phyloP scores from a whole-genome alignment of 2,888 invertebrate genomes.

The Lysandra coridon region DNA sequence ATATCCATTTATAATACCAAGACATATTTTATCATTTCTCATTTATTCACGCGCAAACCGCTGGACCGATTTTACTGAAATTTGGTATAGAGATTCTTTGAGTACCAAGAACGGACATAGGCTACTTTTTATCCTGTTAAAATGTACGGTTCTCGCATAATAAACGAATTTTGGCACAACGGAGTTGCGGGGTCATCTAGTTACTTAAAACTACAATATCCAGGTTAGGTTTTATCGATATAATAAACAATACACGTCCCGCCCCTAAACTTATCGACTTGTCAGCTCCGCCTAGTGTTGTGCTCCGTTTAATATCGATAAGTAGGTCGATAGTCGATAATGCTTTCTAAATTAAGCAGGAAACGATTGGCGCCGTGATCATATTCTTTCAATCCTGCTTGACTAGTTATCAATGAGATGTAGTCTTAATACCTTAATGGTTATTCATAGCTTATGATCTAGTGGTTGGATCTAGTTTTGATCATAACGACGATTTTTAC shows the following conservation, averaged over 20 bases:
- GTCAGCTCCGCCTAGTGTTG: constrained; percentile 30
- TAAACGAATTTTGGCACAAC: too few species aligned
- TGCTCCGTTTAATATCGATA: constrained; percentile 13
- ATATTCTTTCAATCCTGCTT: not conserved
- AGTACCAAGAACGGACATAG: too few species aligned
- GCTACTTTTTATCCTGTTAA: too few species aligned
- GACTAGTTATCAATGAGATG: not conserved
- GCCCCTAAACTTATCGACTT: constrained; percentile 14
- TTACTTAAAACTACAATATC: not conserved
- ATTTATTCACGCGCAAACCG: too few species aligned
- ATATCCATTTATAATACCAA: too few species aligned
- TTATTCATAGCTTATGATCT: not conserved
- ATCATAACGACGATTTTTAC: not conserved
- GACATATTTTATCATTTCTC: too few species aligned
- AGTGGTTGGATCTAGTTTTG: not conserved
- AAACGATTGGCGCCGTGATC: constrained; percentile 23
- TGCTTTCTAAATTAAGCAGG: constrained; percentile 26
- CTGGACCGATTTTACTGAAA: too few species aligned
- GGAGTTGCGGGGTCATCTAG: too few species aligned
- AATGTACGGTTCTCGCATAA: too few species aligned
- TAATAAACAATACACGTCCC: not conserved
- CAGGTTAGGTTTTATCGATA: constrained; percentile 13
- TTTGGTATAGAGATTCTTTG: too few species aligned
- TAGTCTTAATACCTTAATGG: constrained; percentile 14
- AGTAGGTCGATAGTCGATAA: not conserved